Conservation (phyloP, 2,888 invertebrate species). For the Pristionchus fissidentatus region DNA sequence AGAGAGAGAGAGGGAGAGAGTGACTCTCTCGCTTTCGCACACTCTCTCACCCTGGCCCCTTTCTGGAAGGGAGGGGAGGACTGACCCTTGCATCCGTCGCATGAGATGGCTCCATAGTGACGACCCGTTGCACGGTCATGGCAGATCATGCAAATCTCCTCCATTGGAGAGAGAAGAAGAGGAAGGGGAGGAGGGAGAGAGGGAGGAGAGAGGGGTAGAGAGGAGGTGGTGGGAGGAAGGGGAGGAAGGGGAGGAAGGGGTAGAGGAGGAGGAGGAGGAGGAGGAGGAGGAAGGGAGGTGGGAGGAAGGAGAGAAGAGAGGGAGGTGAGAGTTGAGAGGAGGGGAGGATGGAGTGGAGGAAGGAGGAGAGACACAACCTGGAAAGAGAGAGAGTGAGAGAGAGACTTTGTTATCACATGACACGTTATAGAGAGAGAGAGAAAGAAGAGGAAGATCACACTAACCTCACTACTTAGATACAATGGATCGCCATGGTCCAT, state of each 20-base stretch:
- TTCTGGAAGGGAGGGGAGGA: not conserved
- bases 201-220: not conserved
- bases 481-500: conserved; percentile 1
- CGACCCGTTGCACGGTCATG: conserved; percentile 73
- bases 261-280: not conserved
- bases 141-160: conserved; percentile 69
- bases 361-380: conserved; percentile 20
- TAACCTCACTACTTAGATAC: conserved; percentile 30
- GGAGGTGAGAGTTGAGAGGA: not conserved
- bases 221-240: not conserved
- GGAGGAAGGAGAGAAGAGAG: not conserved
- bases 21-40: no score
- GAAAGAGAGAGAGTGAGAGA: not conserved
- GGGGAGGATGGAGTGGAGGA: not conserved
- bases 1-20: no score
- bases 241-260: not conserved
- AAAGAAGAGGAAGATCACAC: conserved; percentile 8
- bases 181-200: conserved; percentile 17
- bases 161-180: conserved; percentile 46
- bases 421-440: conserved; percentile 4
- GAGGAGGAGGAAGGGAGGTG: not conserved
- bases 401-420: no score
- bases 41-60: no score
- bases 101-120: conserved; percentile 72
- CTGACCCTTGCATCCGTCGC: conserved; percentile 73